Conservation (phyloP, 2,113 vertebrate genomes). For the Tautogolabrus adspersus region DNA sequence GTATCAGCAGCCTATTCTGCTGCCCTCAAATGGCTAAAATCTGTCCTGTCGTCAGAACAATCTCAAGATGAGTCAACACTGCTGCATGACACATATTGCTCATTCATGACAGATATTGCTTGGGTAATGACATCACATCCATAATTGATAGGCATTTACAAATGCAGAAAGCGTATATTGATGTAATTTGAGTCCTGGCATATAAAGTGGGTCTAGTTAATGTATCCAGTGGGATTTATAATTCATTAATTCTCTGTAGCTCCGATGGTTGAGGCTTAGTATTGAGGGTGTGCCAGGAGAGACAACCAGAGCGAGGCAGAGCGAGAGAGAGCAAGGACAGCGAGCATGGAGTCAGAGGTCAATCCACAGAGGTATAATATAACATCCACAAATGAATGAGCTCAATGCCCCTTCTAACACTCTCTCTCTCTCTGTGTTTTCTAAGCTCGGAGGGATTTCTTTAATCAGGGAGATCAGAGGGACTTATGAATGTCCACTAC, state of each 20-base stretch:
- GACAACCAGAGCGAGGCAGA: slow-evolving; percentile 20
- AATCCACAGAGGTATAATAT: slow-evolving; percentile 71
- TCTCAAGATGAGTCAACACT: slow-evolving; percentile 19
- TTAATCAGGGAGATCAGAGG: slow-evolving; percentile 76
- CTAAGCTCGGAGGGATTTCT: slow-evolving; percentile 62
- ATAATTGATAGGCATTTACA: slow-evolving; percentile 73
- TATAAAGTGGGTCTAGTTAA: slow-evolving; percentile 75
- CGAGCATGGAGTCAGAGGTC: slow-evolving; percentile 66
- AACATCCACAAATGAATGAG: slow-evolving; percentile 71
- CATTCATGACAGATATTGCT: slow-evolving; percentile 60
- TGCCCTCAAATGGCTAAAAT: slow-evolving; percentile 27
- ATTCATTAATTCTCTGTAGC: slow-evolving; percentile 75
- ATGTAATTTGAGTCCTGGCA: slow-evolving; percentile 74
- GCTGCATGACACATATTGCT: slow-evolving; percentile 47
- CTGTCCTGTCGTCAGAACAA: slow-evolving; percentile 1
- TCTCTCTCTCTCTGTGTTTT: slow-evolving; percentile 27
- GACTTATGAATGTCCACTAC: slow-evolving; percentile 76
- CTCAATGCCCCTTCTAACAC: slow-evolving; percentile 17
- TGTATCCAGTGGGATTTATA: slow-evolving; percentile 72
- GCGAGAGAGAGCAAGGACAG: slow-evolving; percentile 1
- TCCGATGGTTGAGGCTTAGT: slow-evolving; percentile 65
- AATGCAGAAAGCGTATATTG: slow-evolving; percentile 74
- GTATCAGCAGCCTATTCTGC: neutral
- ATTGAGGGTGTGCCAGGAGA: slow-evolving; percentile 66
- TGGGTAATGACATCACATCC: slow-evolving; percentile 69